Evolutionary conservation across 1,140 invertebrate genomes (phyloP).

Genomic region (Pogonomyrmex barbatus): DNA sequence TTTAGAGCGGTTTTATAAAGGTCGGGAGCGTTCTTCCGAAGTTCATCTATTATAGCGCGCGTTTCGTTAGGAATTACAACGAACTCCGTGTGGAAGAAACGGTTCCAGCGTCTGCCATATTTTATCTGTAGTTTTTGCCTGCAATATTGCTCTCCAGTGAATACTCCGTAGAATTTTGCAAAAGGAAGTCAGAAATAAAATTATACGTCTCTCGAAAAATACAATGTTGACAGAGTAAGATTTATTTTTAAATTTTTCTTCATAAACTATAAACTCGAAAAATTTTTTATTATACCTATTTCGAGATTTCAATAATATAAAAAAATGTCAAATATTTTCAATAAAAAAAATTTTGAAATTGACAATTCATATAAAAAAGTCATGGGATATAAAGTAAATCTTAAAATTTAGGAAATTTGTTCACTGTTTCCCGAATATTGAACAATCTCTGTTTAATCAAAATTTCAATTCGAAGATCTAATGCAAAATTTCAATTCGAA

Average conservation of each 20-base stretch:
- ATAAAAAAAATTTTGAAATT: neutral
- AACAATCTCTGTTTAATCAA: neutral
- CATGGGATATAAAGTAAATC: neutral
- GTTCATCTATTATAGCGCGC: conserved; percentile 39
- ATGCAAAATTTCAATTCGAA: neutral
- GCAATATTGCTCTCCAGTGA: neutral
- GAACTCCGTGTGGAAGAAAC: conserved; percentile 3
- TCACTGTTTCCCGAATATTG: neutral
- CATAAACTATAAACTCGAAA: neutral
- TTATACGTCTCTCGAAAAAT: neutral
- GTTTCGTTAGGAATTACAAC: conserved; percentile 48
- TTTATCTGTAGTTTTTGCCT: conserved; percentile 17
- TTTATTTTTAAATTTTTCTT: neutral
- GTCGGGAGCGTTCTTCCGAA: conserved; percentile 21
- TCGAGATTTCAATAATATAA: neutral
- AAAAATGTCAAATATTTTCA: neutral
- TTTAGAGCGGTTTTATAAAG: conserved; percentile 53
- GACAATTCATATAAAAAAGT: neutral
- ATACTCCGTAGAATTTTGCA: conserved; percentile 8
- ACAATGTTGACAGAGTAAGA: conserved; percentile 3
- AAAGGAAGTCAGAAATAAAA: conserved; percentile 17
- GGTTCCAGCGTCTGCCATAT: neutral
- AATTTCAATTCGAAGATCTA: neutral
- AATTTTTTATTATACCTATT: neutral
- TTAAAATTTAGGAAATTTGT: neutral